Conservation (phyloP, 2,797 vertebrate species). For the Hapalemur alaotrensis region DNA sequence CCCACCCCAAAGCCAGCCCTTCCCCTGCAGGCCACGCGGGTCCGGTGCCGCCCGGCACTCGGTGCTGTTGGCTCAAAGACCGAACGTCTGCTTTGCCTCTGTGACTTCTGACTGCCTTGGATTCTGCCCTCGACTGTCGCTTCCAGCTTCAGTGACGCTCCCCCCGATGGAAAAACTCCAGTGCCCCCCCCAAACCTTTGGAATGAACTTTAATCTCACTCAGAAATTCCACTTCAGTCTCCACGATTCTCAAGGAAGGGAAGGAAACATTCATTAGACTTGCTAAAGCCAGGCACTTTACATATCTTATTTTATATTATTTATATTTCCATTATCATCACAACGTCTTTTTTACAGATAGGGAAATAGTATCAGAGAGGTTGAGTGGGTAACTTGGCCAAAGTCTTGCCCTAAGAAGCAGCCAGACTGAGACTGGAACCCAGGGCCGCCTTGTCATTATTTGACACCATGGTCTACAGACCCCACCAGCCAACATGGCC, state of each 20-base stretch:
- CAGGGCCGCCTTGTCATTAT: not conserved
- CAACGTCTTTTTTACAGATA: not conserved
- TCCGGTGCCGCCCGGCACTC: not conserved
- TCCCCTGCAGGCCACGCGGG: not conserved
- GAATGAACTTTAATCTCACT: not conserved
- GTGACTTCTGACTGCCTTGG: not conserved
- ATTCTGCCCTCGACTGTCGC: not conserved
- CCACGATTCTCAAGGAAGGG: not conserved
- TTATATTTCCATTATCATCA: not conserved
- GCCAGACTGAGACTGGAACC: no score
- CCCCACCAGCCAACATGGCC: not conserved
- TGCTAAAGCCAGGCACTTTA: no score
- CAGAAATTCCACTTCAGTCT: not conserved
- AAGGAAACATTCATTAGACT: not conserved
- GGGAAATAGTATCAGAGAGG: not conserved
- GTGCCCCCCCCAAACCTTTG: not conserved
- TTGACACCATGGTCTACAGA: not conserved
- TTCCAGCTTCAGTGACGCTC: not conserved
- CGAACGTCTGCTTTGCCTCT: not conserved
- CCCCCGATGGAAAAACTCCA: not conserved
- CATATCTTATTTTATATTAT: not conserved
- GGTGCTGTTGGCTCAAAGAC: not conserved
- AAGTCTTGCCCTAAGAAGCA: not conserved
- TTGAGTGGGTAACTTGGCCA: not conserved
- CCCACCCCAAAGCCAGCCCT: not conserved